Percentiles rank a stretch among this genome's conserved stretches.
phyloP scores from a whole-genome alignment of 37 sponge, comb jelly and placozoan species.

The Halichondria panicea region DNA sequence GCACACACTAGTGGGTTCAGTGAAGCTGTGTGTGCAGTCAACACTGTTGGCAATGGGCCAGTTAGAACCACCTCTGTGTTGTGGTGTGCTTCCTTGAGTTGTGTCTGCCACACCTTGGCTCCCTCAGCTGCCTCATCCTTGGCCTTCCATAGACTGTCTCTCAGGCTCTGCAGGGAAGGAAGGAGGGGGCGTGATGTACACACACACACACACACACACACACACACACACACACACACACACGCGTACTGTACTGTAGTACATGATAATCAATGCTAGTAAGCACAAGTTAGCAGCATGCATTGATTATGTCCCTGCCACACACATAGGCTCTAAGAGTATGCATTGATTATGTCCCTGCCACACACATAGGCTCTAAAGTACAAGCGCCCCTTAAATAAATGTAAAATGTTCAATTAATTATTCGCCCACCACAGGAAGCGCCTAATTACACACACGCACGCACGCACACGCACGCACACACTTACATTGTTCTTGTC shows the following conservation, averaged over 20 bases:
- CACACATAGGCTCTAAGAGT: too few species aligned
- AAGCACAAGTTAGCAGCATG: too few species aligned
- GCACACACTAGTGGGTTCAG: neutral
- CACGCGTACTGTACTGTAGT: too few species aligned
- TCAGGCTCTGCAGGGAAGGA: constrained; percentile 19
- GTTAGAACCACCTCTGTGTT: constrained; percentile 6
- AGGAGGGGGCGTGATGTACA: constrained; percentile 1
- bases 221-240: neutral
- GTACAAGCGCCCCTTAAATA: too few species aligned
- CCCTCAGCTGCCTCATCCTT: constrained; percentile 29
- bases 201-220: neutral
- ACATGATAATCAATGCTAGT: too few species aligned
- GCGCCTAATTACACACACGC: neutral
- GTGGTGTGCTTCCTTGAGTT: constrained; percentile 12
- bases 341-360: too few species aligned
- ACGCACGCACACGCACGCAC: constrained; percentile 2
- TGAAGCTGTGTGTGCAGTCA: neutral
- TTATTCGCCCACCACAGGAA: too few species aligned
- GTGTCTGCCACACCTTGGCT: constrained; percentile 27
- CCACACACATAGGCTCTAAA: too few species aligned
- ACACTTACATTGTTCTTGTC: constrained; percentile 41
- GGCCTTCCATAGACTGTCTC: constrained; percentile 40
- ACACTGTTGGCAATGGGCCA: neutral
- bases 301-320: too few species aligned
- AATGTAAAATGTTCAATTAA: too few species aligned